Base-by-base conservation (phyloP, 2,888 invertebrate species). In the Laspeyria flexula region DNA sequence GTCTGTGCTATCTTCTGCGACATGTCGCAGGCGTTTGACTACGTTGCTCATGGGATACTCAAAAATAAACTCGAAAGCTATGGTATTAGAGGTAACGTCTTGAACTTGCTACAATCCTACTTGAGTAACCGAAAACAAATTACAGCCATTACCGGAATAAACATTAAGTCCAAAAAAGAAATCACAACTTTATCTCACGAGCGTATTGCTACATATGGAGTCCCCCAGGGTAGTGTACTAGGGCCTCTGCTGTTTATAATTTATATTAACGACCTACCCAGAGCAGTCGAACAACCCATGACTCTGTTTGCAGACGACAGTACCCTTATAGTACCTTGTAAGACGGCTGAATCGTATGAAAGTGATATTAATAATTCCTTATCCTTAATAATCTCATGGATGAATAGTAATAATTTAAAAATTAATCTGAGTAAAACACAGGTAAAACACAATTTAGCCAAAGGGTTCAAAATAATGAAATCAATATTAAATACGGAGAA, bases 401-500 rank as follows among this genome's bases (percentile, higher is more conserved):
- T 40, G 6, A 9, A 40, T 15, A 40, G 10, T 15, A 40, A 40
- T 18, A 40, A 40, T 10, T n/a, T 40, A 10, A 40, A 40, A 29
- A 15, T 29, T 7, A 40, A 40, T 27, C 10, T 40, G 2, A 29
- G 3, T 1, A 40, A 40, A 40, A 30, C 40, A 15, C 12, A 29
- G n/a, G n/a, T n/a, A n/a, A n/a, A n/a, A n/a, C n/a, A n/a, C n/a
- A n/a, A n/a, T n/a, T n/a, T n/a, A n/a, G n/a, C n/a, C n/a, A n/a
- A n/a, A n/a, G n/a, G n/a, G n/a, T n/a, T n/a, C n/a, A n/a, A n/a
- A n/a, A n/a, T n/a, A n/a, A n/a, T n/a, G n/a, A n/a, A n/a, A n/a
- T n/a, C n/a, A n/a, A n/a, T n/a, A n/a, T n/a, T n/a, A n/a, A n/a
- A n/a, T n/a, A n/a, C n/a, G n/a, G n/a, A n/a, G n/a, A n/a, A n/a